phyloP scores from a whole-genome alignment of 2,797 vertebrate genomes.

The Pipistrellus kuhlii region DNA sequence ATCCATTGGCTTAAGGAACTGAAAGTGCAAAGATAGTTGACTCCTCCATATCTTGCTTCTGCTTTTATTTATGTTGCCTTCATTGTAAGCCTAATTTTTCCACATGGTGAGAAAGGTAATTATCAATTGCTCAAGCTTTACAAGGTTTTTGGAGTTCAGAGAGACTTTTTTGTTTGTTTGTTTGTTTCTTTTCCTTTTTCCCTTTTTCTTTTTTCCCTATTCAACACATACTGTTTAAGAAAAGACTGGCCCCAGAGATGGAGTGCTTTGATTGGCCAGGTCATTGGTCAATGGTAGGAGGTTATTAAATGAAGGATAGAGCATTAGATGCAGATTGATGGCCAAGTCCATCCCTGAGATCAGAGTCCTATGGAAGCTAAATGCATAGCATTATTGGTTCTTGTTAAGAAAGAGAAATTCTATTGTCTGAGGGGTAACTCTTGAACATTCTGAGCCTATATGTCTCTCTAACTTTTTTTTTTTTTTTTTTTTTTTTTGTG shows the following conservation, averaged over 20 bases:
- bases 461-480: constrained; percentile 12
- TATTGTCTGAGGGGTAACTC: neutral
- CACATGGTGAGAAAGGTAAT: neutral
- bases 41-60: constrained; percentile 17
- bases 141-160: neutral
- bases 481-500: too few relatives aligned
- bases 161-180: neutral
- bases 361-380: neutral
- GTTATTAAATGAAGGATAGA: too few relatives aligned
- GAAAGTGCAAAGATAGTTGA: neutral
- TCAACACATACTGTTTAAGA: neutral
- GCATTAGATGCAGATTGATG: too few relatives aligned
- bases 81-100: neutral
- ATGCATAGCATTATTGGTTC: neutral
- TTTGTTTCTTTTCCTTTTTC: too few relatives aligned
- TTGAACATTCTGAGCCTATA: neutral
- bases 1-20: neutral
- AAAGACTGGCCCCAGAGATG: neutral
- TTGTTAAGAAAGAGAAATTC: neutral
- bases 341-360: neutral
- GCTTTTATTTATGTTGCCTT: neutral
- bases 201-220: neutral
- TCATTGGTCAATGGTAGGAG: neutral
- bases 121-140: neutral
- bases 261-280: constrained; percentile 6